Conservation (phyloP, 2,113 vertebrate species). For the Phalacrocorax aristotelis region DNA sequence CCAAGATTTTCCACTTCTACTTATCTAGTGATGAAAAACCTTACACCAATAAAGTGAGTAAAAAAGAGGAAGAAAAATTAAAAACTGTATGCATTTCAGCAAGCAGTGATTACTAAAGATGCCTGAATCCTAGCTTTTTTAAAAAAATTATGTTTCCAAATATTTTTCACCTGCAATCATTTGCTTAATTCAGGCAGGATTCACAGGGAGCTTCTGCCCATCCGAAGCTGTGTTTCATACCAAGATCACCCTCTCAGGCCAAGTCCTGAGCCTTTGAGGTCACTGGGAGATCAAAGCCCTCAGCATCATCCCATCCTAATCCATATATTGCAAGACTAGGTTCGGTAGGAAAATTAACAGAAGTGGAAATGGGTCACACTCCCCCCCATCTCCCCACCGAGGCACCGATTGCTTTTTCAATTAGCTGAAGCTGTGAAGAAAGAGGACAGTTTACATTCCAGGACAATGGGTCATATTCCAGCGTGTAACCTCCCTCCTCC, state of each 20-base stretch:
- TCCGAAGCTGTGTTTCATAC: neutral
- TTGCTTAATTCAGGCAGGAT: neutral
- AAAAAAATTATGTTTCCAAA: neutral
- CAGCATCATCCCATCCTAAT: neutral
- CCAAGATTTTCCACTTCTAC: neutral
- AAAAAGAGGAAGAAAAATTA: neutral
- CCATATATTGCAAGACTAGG: neutral
- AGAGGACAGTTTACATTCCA: neutral
- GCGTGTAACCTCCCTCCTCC: neutral
- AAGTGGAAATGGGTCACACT: neutral
- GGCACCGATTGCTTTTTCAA: neutral
- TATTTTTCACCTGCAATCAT: neutral
- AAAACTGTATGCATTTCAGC: neutral
- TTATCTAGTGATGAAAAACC: neutral
- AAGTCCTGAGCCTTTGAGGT: neutral
- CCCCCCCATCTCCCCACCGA: accelerated
- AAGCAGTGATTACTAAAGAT: neutral
- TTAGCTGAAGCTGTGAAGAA: neutral
- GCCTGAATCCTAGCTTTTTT: neutral
- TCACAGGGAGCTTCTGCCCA: neutral
- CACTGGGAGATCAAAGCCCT: neutral
- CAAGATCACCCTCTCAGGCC: neutral
- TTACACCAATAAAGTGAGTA: neutral
- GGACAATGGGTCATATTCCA: neutral
- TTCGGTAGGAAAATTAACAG: neutral